Conservation (phyloP, 2,888 invertebrate genomes). For the Drosophila lutescens region DNA sequence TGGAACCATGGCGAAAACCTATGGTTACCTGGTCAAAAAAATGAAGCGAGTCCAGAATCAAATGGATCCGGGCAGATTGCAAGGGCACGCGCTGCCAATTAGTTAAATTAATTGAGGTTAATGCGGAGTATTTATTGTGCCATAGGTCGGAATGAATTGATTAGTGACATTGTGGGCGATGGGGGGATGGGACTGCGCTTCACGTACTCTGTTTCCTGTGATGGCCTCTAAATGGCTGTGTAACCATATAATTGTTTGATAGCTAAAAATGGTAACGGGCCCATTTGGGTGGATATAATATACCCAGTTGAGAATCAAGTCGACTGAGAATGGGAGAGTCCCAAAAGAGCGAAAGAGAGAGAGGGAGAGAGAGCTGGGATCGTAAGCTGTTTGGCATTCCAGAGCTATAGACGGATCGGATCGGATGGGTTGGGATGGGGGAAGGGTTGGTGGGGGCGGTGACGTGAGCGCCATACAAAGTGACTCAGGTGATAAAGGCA, state of each 20-base stretch:
- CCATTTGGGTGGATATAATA: constrained; percentile 45
- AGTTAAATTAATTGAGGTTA: constrained; percentile 72
- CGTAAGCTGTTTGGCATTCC: constrained; percentile 54
- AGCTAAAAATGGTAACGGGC: constrained; percentile 68
- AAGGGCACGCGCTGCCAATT: constrained; percentile 63
- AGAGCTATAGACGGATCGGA: constrained; percentile 34
- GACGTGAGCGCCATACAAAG: constrained; percentile 70
- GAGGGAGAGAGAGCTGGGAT: constrained; percentile 13
- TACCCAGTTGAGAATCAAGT: constrained; percentile 24
- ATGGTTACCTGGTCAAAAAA: constrained; percentile 31
- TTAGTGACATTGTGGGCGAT: constrained; percentile 45
- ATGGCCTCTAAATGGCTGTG: constrained; percentile 63
- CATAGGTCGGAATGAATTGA: constrained; percentile 65
- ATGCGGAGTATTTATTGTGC: constrained; percentile 54
- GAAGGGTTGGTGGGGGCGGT: constrained; percentile 28
- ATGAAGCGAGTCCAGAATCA: constrained; percentile 32
- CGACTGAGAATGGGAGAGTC: constrained; percentile 15
- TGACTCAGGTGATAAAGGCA: constrained; percentile 77
- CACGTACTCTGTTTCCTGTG: constrained; percentile 56
- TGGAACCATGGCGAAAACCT: constrained; percentile 20
- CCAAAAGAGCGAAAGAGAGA: background rate
- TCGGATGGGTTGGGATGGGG: constrained; percentile 15
- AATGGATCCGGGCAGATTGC: constrained; percentile 18
- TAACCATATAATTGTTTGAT: constrained; percentile 66
- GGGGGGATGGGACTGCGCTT: constrained; percentile 1